Evolutionary conservation across 92 coral and sea anemone genomes (phyloP), one percentile per base, ranked within the genome.

Genomic region (Palythoa grandis): DNA sequence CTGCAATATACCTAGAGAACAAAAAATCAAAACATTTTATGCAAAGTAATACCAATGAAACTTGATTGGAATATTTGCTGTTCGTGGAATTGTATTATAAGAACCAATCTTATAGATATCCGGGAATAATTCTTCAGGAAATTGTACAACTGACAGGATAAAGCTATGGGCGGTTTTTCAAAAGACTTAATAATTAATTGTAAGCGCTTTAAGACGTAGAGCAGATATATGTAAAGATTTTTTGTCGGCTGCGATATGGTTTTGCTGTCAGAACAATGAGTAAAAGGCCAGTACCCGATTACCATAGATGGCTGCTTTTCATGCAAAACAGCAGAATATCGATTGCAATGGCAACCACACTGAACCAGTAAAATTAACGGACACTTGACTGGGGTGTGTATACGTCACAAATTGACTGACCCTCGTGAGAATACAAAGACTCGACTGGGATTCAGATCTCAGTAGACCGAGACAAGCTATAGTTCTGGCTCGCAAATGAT

Each of bases 251-350:
- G 39, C 12, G 5, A 43, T 29, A 15, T 47, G 16, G 57, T 43
- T 67, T 12, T 65, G 63, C 73, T 80, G 24, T 80, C 61, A 80
- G 40, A 65, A 63, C 61, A 65, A 80, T 60, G 75, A 80, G 37
- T n/a, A 66, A 37, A 80, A 66, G 74, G 40, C 74, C 57, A 38
- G 54, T 15, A 19, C 40, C 16, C 19, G 6, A 13, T 15, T 80
- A 56, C 63, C 70, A 48, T 60, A 80, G 85, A 53, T 47, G 85
- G 85, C 85, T 80, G 85, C 85, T 66, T 80, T 80, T 80, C 43
- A 80, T 80, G 43, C 74, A 80, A 80, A 80, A 66, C 63, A 80
- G 73, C 14, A 39, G 73, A 66, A 65, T 80, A 80, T 80, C 74
- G 85, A 80, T 80, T 80, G 85, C 57, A 22, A 4, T 80, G 15